Conservation (phyloP, 2,113 vertebrate species). For the Scartelaos histophorus region DNA sequence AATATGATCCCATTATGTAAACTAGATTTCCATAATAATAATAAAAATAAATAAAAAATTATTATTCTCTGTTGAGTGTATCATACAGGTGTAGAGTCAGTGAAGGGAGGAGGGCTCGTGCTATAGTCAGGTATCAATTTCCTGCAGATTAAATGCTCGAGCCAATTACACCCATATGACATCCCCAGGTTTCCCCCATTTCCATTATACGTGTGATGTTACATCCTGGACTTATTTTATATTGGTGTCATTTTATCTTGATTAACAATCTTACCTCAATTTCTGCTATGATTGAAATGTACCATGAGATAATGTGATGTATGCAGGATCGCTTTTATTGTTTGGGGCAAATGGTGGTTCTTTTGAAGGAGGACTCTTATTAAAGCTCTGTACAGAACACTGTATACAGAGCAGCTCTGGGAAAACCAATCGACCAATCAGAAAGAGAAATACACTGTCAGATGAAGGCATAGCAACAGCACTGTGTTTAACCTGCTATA, state of each 20-base stretch:
- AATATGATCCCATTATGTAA: neutral
- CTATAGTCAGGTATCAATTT: conserved; percentile 34
- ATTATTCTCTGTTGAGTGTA: neutral
- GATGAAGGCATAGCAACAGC: conserved; percentile 49
- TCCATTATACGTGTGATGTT: conserved; percentile 57
- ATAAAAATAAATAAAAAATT: neutral
- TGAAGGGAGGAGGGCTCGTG: conserved; percentile 3
- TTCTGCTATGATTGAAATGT: conserved; percentile 59
- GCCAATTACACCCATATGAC: conserved; percentile 41
- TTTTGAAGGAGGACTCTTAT: conserved; percentile 54
- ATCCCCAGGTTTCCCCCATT: conserved; percentile 34
- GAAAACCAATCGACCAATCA: conserved; percentile 43
- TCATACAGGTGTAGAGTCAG: conserved; percentile 1
- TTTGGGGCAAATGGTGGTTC: conserved; percentile 61
- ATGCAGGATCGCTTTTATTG: conserved; percentile 48
- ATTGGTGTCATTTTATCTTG: conserved; percentile 64
- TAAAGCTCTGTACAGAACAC: conserved; percentile 46
- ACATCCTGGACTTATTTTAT: conserved; percentile 60
- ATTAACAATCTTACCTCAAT: conserved; percentile 70
- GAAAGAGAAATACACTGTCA: conserved; percentile 7
- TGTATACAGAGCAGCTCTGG: conserved; percentile 20
- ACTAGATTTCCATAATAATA: neutral
- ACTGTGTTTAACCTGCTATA: conserved; percentile 29
- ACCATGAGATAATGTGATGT: conserved; percentile 41
- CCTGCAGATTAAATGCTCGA: conserved; percentile 31